Percentiles rank a stretch among this genome's conserved stretches.
Conservation (phyloP, 2,113 vertebrate species). For the Centropristis striata region DNA sequence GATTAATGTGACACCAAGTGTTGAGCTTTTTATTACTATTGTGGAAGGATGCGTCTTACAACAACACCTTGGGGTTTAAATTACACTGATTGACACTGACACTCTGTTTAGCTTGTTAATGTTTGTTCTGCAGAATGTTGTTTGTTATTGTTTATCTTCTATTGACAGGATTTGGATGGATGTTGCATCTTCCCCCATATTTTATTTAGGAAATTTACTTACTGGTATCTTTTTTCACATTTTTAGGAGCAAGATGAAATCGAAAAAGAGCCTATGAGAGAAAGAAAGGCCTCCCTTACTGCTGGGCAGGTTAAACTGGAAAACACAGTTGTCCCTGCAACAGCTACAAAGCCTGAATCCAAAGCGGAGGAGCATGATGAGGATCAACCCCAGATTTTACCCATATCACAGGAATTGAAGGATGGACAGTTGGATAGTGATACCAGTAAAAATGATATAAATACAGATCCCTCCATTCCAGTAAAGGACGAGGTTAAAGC, state of each 20-base stretch:
- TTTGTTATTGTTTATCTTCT: not conserved
- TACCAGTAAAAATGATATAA: slow-evolving; percentile 65
- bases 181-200: not conserved
- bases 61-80: not conserved
- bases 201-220: not conserved
- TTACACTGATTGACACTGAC: not conserved
- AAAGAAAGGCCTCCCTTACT: slow-evolving; percentile 21
- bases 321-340: slow-evolving; percentile 86
- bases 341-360: slow-evolving; percentile 85
- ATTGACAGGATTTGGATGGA: not conserved
- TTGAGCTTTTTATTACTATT: not conserved
- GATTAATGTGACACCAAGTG: not conserved
- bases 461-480: slow-evolving; percentile 66
- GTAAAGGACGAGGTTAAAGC: slow-evolving; percentile 68
- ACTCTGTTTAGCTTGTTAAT: not conserved
- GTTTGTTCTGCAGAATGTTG: not conserved
- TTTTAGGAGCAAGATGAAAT: slow-evolving; percentile 69
- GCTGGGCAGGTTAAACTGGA: slow-evolving; percentile 82
- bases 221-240: slow-evolving; percentile 5
- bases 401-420: slow-evolving; percentile 81
- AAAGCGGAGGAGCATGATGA: slow-evolving; percentile 62
- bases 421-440: slow-evolving; percentile 75
- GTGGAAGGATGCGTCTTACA: not conserved
- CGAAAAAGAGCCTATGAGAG: slow-evolving; percentile 78
- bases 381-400: slow-evolving; percentile 83